phyloP scores from a whole-genome alignment of 92 coral and sea anemone species.

The Palythoa caribaeorum region DNA sequence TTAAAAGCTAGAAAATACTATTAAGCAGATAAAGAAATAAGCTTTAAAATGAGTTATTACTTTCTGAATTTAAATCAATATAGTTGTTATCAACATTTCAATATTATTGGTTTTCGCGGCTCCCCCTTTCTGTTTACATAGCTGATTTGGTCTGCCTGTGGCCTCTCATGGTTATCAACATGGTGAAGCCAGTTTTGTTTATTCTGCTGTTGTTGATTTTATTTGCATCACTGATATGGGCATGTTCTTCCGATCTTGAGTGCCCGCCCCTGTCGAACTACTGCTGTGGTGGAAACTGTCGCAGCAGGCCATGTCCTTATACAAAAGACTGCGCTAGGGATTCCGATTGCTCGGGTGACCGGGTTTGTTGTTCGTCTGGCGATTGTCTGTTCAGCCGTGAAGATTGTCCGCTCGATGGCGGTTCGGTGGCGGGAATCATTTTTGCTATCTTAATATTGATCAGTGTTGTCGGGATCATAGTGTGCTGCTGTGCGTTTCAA shows the following conservation, averaged over 20 bases:
- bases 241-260: conserved; percentile 12
- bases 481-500: conserved; percentile 9
- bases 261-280: neutral
- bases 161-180: neutral
- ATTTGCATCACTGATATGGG: neutral
- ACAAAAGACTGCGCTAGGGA: conserved; percentile 12
- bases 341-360: conserved; percentile 26
- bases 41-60: too few species aligned
- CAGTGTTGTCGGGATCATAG: neutral
- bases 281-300: conserved; percentile 31
- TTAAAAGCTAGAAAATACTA: too few species aligned
- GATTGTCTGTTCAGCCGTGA: neutral
- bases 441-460: neutral
- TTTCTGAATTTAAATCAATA: too few species aligned
- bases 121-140: too few species aligned
- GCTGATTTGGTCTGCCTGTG: neutral
- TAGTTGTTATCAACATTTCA: too few species aligned
- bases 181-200: neutral
- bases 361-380: conserved; percentile 42
- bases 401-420: conserved; percentile 18
- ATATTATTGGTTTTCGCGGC: too few species aligned
- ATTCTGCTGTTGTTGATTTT: neutral
- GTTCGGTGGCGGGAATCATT: conserved; percentile 24
- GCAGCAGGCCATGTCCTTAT: neutral
- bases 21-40: too few species aligned